These are phyloP conservation scores for Sphaerophoria taeniata DNA, from an alignment of 2,888 invertebrate species.

Conservation along the genomic window DNA sequence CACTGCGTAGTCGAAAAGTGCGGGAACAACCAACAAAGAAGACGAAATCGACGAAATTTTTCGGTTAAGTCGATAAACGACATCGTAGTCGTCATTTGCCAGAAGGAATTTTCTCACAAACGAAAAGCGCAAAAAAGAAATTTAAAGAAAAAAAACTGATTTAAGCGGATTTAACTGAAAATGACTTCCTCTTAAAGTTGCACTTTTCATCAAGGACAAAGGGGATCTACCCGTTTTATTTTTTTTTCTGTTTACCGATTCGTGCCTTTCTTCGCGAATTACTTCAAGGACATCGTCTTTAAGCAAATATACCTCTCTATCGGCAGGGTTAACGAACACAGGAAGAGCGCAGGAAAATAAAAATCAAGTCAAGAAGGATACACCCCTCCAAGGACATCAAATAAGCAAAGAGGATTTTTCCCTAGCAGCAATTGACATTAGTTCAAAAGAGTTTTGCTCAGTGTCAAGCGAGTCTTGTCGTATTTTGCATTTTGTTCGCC, in stretches of 20 bases:
- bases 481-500: slow-evolving; percentile 63
- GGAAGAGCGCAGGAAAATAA: slow-evolving; percentile 7
- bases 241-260: neutral
- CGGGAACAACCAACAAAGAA: neutral
- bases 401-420: slow-evolving; percentile 44
- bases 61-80: slow-evolving; percentile 1
- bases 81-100: neutral
- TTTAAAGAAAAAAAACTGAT: slow-evolving; percentile 46
- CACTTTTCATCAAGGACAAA: slow-evolving; percentile 42
- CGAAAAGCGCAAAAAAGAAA: neutral
- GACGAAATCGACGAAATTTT: neutral
- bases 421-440: slow-evolving; percentile 15
- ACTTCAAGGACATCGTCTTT: slow-evolving; percentile 29
- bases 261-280: slow-evolving; percentile 14
- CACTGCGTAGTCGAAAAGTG: neutral
- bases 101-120: slow-evolving; percentile 7
- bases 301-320: slow-evolving; percentile 43
- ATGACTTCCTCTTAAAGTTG: slow-evolving; percentile 40
- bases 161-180: slow-evolving; percentile 54
- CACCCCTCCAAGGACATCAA: slow-evolving; percentile 45
- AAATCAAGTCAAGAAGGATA: slow-evolving; percentile 31
- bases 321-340: slow-evolving; percentile 24
- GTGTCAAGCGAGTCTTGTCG: slow-evolving; percentile 53
- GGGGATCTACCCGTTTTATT: slow-evolving; percentile 2
- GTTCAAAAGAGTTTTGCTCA: slow-evolving; percentile 50